Evolutionary conservation across 2,113 vertebrate genomes (phyloP).

Genomic region (Oryzias melastigma): DNA sequence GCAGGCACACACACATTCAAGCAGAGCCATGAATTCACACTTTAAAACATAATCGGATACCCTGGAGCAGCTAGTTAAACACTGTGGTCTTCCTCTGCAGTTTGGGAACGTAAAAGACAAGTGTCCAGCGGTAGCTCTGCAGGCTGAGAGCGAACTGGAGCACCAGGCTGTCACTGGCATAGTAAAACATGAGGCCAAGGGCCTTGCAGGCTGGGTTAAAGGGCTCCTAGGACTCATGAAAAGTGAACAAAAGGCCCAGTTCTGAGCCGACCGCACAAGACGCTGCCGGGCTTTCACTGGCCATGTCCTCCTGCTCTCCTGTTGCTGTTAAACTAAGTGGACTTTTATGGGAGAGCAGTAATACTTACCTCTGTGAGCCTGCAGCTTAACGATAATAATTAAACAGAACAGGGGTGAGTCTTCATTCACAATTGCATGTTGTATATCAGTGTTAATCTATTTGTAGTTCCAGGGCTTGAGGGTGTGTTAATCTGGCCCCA

Average conservation of each 20-base stretch:
- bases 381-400: slow-evolving; percentile 61
- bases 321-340: slow-evolving; percentile 77
- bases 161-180: slow-evolving; percentile 50
- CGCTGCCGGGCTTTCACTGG: slow-evolving; percentile 70
- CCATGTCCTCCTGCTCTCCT: slow-evolving; percentile 69
- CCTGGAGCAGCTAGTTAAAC: slow-evolving; percentile 58
- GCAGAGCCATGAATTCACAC: slow-evolving; percentile 37
- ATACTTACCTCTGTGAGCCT: slow-evolving; percentile 60
- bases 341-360: slow-evolving; percentile 70
- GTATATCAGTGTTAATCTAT: slow-evolving; percentile 33
- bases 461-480: slow-evolving; percentile 47
- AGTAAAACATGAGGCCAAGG: slow-evolving; percentile 65
- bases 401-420: slow-evolving; percentile 49
- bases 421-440: slow-evolving; percentile 48
- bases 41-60: slow-evolving; percentile 60
- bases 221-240: slow-evolving; percentile 73
- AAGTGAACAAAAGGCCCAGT: slow-evolving; percentile 76
- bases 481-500: slow-evolving; percentile 30
- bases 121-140: slow-evolving; percentile 59
- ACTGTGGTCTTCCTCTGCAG: slow-evolving; percentile 52
- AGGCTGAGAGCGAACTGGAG: slow-evolving; percentile 33
- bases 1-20: slow-evolving; percentile 14
- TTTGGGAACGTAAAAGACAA: slow-evolving; percentile 47
- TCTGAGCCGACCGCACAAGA: slow-evolving; percentile 77
- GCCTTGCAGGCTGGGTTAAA: slow-evolving; percentile 64